Percentiles rank a stretch among this genome's conserved stretches.
Conservation (phyloP, 2,113 vertebrate species). For the Ia io region DNA sequence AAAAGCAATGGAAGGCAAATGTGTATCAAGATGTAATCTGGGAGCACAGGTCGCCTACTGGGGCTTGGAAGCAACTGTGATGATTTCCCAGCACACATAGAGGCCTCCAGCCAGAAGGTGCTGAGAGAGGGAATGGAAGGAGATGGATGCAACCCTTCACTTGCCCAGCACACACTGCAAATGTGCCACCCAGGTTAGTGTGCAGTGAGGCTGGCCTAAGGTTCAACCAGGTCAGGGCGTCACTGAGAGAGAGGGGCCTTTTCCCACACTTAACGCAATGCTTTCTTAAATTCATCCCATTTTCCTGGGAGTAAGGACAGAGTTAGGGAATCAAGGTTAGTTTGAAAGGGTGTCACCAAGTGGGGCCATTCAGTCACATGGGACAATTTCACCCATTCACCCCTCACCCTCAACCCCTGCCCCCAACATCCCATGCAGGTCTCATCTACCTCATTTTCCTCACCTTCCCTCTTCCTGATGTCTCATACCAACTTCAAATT, state of each 20-base stretch:
- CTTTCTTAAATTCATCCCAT: neutral
- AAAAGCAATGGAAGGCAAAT: constrained; percentile 37
- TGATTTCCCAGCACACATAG: neutral
- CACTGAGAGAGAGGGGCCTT: neutral
- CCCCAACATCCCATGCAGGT: too few relatives aligned
- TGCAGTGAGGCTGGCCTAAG: neutral
- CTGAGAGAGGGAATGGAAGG: neutral
- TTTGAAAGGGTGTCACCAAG: too few relatives aligned
- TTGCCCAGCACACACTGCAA: neutral
- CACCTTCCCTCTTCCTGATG: neutral
- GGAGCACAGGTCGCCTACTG: neutral
- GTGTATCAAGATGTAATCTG: neutral
- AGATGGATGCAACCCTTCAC: neutral
- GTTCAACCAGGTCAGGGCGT: neutral
- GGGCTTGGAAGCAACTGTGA: neutral
- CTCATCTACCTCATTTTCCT: neutral
- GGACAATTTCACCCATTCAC: neutral
- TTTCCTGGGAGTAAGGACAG: neutral
- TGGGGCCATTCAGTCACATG: neutral
- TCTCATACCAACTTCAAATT: neutral
- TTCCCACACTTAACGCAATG: neutral
- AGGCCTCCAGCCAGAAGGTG: neutral
- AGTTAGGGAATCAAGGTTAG: neutral
- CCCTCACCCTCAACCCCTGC: too few relatives aligned
- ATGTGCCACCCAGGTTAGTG: rapidly evolving